These are phyloP conservation scores for Ageneiosus marmoratus DNA, from an alignment of 2,113 vertebrate species.

Conservation along the genomic window DNA sequence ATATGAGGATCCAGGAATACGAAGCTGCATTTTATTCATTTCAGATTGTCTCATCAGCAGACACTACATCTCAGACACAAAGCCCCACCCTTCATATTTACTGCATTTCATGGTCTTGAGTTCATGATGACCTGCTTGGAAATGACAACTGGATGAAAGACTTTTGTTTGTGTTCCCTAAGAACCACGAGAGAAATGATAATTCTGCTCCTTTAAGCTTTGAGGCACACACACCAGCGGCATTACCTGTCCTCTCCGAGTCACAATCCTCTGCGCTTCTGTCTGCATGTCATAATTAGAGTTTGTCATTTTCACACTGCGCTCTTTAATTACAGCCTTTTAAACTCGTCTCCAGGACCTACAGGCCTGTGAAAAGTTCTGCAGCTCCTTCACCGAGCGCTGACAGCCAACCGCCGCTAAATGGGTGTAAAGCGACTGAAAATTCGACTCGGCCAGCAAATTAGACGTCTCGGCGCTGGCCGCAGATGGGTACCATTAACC, in stretches of 20 bases:
- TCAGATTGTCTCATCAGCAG: neutral
- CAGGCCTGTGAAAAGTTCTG: constrained; percentile 48
- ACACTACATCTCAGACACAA: neutral
- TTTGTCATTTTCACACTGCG: constrained; percentile 61
- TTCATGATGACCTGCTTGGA: neutral
- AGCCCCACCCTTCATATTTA: neutral
- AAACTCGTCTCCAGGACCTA: constrained; percentile 44
- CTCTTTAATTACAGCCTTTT: constrained; percentile 61
- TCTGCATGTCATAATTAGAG: constrained; percentile 57
- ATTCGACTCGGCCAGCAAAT: constrained; percentile 50
- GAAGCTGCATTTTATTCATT: neutral
- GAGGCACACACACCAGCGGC: constrained; percentile 21
- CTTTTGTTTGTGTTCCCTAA: constrained; percentile 27
- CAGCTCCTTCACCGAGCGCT: constrained; percentile 34
- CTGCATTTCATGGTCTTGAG: neutral
- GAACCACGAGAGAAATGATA: constrained; percentile 36
- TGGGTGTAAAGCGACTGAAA: constrained; percentile 46
- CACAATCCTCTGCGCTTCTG: constrained; percentile 47
- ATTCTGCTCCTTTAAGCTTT: constrained; percentile 39
- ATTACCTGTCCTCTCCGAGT: constrained; percentile 44
- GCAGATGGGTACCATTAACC: constrained; percentile 54
- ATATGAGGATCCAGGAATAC: too few species aligned
- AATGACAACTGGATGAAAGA: constrained; percentile 20
- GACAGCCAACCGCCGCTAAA: constrained; percentile 50
- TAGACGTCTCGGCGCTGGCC: constrained; percentile 48